Evolutionary conservation across 1,140 invertebrate species (phyloP), one percentile per base, ranked within the genome.

Genomic region (Nixonia krombeini): DNA sequence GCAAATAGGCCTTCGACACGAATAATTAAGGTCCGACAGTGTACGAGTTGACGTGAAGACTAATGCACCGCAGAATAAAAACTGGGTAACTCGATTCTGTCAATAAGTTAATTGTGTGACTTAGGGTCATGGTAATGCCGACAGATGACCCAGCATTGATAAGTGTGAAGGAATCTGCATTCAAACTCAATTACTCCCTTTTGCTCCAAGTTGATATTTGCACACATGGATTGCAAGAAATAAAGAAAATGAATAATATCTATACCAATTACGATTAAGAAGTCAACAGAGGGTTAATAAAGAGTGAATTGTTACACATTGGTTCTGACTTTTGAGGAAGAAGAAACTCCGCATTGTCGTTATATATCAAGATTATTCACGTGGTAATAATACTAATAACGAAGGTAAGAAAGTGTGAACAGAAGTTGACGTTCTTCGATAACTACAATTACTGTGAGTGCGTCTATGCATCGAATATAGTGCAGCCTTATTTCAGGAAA

Each of bases 21-120:
- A 40, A 72, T 66, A 73, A 67, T 78, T 61, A 57, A 73, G 62
- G 41, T 50, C 29, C 50, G 57, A 9, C 56, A 64, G 56, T 72
- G 42, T 49, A 50, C 49, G 38, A 52, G 33, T 42, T 49, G 38
- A 33, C 49, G 29, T 40, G 44, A 42, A 10, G 12, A 44, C 21
- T 21, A 31, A 35, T 28, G 29, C 46, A 13, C 18, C 40, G 40
- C 18, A 12, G 2, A 6, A 17, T 21, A 18, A 42, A 25, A 49
- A 16, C 16, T 0, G 13, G 25, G n/a, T 4, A 40, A 17, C 18
- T 12, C 17, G 52, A 21, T 9, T 25, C 18, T 25, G 6, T 13
- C 17, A n/a, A n/a, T n/a, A 35, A 35, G 13, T 13, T 1, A 35
- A 12, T 13, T 10, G 12, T 12, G 33, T 35, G 10, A 35, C 33